Conservation (phyloP, 2,113 vertebrate species). For the Maylandia zebra region DNA sequence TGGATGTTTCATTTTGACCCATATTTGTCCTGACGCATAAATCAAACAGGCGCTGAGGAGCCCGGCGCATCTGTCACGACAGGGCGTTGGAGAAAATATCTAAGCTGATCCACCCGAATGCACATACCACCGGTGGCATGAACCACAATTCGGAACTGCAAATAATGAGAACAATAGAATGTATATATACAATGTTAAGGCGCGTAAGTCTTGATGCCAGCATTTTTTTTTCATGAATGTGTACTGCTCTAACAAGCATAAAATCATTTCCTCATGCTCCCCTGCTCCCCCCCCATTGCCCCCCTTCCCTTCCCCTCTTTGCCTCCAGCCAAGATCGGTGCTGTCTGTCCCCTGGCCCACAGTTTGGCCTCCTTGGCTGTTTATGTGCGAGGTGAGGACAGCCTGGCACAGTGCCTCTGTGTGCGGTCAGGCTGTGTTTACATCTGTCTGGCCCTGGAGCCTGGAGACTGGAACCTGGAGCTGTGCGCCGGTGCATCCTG, state of each 20-base stretch:
- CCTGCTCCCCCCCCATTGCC: background rate
- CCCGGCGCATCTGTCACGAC: constrained; percentile 45
- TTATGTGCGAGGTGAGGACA: constrained; percentile 53
- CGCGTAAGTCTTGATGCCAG: background rate
- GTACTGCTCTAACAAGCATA: constrained; percentile 35
- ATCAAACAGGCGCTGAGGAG: constrained; percentile 62
- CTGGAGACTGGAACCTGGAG: constrained; percentile 41
- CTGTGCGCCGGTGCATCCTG: constrained; percentile 34
- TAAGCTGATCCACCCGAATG: constrained; percentile 23
- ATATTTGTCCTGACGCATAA: constrained; percentile 70
- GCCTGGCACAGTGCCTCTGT: constrained; percentile 40
- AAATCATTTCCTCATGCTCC: constrained; percentile 1
- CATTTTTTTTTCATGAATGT: background rate
- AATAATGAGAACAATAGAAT: constrained; percentile 36
- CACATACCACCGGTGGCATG: constrained; percentile 42
- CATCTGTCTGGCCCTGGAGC: constrained; percentile 64
- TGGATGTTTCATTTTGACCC: constrained; percentile 71
- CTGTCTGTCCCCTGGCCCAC: constrained; percentile 38
- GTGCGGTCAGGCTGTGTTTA: constrained; percentile 66
- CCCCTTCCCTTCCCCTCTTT: background rate
- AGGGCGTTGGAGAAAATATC: constrained; percentile 40
- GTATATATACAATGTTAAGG: constrained; percentile 5
- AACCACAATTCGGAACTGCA: constrained; percentile 44
- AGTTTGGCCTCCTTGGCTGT: constrained; percentile 48
- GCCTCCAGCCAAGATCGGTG: constrained; percentile 28